Percentiles rank a stretch among this genome's conserved stretches.
Conservation (phyloP, 2,797 vertebrate species). For the Schizopygopsis malacanthus region DNA sequence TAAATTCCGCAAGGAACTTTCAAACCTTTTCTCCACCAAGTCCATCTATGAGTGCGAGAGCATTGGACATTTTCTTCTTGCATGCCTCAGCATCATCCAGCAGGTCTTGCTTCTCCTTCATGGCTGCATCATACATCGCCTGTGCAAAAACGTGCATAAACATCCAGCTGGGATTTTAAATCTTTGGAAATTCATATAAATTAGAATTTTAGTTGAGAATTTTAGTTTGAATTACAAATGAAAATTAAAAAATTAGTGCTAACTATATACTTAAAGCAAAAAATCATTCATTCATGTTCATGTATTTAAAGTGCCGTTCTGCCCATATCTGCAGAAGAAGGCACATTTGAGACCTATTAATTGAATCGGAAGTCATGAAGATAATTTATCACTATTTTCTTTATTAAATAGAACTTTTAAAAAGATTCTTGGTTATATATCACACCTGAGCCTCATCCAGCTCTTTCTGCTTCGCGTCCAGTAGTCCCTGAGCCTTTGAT, state of each 20-base stretch:
- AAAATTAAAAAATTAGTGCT: not conserved
- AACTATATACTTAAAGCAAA: not conserved
- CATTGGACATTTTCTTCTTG: slow-evolving; percentile 84
- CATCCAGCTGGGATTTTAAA: not conserved
- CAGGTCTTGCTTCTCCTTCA: slow-evolving; percentile 83
- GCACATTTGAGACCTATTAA: not conserved
- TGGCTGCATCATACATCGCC: slow-evolving; percentile 81
- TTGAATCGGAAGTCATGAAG: not conserved
- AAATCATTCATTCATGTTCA: not conserved
- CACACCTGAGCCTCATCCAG: slow-evolving; percentile 81
- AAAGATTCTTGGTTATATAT: not conserved
- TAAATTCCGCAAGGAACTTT: not conserved
- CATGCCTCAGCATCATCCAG: slow-evolving; percentile 82
- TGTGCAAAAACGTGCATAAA: slow-evolving; percentile 38
- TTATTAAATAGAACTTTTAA: not conserved
- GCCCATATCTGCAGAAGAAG: not conserved
- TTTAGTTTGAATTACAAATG: not conserved
- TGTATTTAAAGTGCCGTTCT: not conserved
- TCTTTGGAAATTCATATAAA: not conserved
- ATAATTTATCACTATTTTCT: not conserved
- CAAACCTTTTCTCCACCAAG: slow-evolving; percentile 85
- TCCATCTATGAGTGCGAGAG: slow-evolving; percentile 83
- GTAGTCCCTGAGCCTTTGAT: slow-evolving; percentile 78
- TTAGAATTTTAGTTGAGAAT: not conserved
- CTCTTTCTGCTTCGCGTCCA: slow-evolving; percentile 83